phyloP scores from a whole-genome alignment of 2,113 vertebrate genomes.

The Tichodroma muraria region DNA sequence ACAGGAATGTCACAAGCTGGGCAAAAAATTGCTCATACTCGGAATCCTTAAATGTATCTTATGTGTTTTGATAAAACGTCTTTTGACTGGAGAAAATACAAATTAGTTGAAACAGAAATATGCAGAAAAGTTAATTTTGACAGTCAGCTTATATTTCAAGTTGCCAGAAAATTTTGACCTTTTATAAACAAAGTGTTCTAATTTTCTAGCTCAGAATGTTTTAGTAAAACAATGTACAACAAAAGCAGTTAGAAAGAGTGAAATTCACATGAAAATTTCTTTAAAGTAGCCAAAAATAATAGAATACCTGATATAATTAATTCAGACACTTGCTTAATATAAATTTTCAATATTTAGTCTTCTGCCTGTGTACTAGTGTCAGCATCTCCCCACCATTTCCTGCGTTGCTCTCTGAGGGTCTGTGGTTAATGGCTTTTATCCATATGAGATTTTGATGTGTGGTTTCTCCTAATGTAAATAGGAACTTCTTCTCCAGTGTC shows the following conservation, averaged over 20 bases:
- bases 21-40: not conserved
- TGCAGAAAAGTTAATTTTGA: not conserved
- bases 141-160: not conserved
- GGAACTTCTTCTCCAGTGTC: not conserved
- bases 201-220: not conserved
- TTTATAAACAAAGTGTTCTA: not conserved
- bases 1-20: not conserved
- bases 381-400: not conserved
- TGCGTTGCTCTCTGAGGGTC: not conserved
- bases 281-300: not conserved
- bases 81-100: not conserved
- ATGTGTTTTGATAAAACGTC: not conserved
- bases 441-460: not conserved
- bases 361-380: not conserved
- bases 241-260: not conserved
- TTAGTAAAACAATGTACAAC: not conserved
- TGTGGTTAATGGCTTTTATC: not conserved
- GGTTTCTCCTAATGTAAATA: not conserved
- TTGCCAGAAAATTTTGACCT: not conserved
- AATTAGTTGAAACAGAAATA: not conserved
- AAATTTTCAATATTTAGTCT: not conserved
- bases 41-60: not conserved
- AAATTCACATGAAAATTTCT: not conserved
- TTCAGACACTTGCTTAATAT: not conserved
- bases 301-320: not conserved